phyloP scores from a whole-genome alignment of 2,888 invertebrate genomes.

The Clistopyga incitator region DNA sequence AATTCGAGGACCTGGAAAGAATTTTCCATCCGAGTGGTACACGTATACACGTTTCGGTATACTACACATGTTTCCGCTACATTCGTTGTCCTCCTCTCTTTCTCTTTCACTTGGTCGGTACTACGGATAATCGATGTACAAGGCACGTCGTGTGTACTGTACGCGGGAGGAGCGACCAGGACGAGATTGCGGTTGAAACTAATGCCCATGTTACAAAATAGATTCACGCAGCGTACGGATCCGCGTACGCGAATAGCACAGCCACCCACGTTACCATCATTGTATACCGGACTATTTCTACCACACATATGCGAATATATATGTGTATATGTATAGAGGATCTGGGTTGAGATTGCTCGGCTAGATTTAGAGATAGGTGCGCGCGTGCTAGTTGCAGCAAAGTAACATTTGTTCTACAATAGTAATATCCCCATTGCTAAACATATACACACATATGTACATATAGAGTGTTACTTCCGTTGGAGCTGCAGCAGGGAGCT shows the following conservation, averaged over 20 bases:
- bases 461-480: not conserved
- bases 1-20: conserved; percentile 63
- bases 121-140: conserved; percentile 56
- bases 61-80: conserved; percentile 59
- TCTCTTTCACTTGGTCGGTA: conserved; percentile 35
- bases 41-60: conserved; percentile 24
- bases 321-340: not conserved
- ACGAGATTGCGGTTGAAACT: conserved; percentile 64
- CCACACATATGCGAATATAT: not conserved
- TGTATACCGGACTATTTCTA: conserved; percentile 11
- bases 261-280: not conserved
- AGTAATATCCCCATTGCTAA: conserved; percentile 23
- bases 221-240: conserved; percentile 48
- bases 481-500: conserved; percentile 9
- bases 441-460: not conserved
- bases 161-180: conserved; percentile 32
- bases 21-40: conserved; percentile 56
- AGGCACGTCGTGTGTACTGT: conserved; percentile 44
- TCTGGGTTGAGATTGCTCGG: conserved; percentile 25
- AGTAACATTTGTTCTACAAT: conserved; percentile 37
- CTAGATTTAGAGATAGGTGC: not conserved
- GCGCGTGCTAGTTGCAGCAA: not conserved
- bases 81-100: conserved; percentile 63
- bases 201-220: conserved; percentile 63
- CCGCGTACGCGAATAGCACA: conserved; percentile 1